Percentiles rank a stretch among this genome's conserved stretches.
These are phyloP conservation scores for Verasper variegatus DNA, from an alignment of 2,113 vertebrate genomes.

Conservation along the genomic window DNA sequence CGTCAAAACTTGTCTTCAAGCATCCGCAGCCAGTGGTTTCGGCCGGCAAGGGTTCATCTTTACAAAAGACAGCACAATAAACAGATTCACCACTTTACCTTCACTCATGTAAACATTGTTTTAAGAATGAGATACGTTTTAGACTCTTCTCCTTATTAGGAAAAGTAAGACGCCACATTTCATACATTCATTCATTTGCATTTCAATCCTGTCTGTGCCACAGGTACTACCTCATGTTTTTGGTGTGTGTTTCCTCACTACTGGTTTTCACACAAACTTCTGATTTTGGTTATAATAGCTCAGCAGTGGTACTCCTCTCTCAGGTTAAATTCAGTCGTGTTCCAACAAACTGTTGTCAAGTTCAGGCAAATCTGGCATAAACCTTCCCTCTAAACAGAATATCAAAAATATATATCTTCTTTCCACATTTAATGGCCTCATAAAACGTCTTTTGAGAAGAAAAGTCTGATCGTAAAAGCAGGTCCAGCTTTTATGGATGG, in stretches of 20 bases:
- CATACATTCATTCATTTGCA: slow-evolving; percentile 73
- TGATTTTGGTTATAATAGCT: background rate
- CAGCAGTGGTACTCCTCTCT: slow-evolving; percentile 29
- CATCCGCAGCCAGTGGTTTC: slow-evolving; percentile 83
- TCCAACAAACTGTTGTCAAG: slow-evolving; percentile 25
- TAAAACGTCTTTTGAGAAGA: slow-evolving; percentile 4
- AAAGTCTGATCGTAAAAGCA: slow-evolving; percentile 29
- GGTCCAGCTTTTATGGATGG: slow-evolving; percentile 40
- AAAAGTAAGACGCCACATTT: slow-evolving; percentile 29
- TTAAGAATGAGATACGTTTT: slow-evolving; percentile 55
- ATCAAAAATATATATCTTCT: slow-evolving; percentile 8
- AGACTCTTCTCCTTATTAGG: slow-evolving; percentile 32
- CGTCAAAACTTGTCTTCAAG: slow-evolving; percentile 87
- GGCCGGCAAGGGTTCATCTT: slow-evolving; percentile 87
- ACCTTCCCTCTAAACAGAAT: slow-evolving; percentile 15
- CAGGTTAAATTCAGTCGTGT: slow-evolving; percentile 49
- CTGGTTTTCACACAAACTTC: slow-evolving; percentile 17
- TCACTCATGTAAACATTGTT: slow-evolving; percentile 89
- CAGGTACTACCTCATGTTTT: slow-evolving; percentile 32
- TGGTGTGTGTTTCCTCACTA: background rate
- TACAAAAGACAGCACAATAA: slow-evolving; percentile 89
- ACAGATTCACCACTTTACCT: slow-evolving; percentile 60
- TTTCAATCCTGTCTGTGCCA: slow-evolving; percentile 48
- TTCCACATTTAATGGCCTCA: slow-evolving; percentile 5
- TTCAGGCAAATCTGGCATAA: slow-evolving; percentile 60